Evolutionary conservation across 1,140 invertebrate species (phyloP), one percentile per base, ranked within the genome.

Genomic region (Archivesica marissinica): DNA sequence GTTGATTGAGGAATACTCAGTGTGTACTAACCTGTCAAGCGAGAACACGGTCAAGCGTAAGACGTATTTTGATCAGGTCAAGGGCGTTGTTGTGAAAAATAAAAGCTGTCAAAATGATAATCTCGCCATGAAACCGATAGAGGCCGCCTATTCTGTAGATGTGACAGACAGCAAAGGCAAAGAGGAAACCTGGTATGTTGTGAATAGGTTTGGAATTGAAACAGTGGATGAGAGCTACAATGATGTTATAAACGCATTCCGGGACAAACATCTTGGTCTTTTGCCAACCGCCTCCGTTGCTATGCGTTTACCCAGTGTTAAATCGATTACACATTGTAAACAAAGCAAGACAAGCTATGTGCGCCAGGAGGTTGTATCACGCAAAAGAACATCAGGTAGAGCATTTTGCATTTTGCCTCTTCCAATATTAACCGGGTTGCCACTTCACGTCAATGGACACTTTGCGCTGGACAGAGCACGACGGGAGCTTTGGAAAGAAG

Each of bases 391-490:
- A 35, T 38, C 15, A 30, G 13, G 76, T 4, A 72, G n/a, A 41
- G 64, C 50, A 13, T 81, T 54, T 38, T 81, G 79, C 28, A 72
- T 81, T 54, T 35, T 81, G 17, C 79, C 79, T 28, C 23, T 81
- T 2, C 39, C 61, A 38, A 13, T 35, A 11, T 6, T 15, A 50
- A 81, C 79, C 17, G 61, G 61, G 13, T 23, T 81, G 20, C 44
- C 44, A 39, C n/a, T 72, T 39, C 79, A 81, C 28, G 39, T 70
- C 0, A 81, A 81, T 44, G 79, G 64, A 30, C 79, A 81, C n/a
- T 81, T 81, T 81, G 61, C 61, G 20, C 66, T 93, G 20, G 90
- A 92, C 68, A 87, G 88, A 81, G 84, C 89, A 39, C 86, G 92
- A 52, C 77, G 88, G 39, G 82, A 86, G n/a, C 38, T 92, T 7